Base-by-base conservation (phyloP, 2,888 invertebrate species). In the Emesis furor region DNA sequence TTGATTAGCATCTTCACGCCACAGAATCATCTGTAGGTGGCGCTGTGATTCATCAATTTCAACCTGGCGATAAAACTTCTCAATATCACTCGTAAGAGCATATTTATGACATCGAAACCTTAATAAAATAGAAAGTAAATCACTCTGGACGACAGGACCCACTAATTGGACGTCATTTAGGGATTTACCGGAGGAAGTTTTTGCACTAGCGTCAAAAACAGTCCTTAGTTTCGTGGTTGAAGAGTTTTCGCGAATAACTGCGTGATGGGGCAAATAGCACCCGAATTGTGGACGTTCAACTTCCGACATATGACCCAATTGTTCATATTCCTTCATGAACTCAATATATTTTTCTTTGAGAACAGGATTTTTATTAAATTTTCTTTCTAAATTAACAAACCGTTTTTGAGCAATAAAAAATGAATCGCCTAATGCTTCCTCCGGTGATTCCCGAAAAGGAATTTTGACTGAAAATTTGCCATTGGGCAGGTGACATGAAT, bases 201-300 rank as follows among this genome's bases (percentile, higher is more conserved):
- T 68, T 24, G 24, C 24, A 24, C 24, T 24, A 24, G 24, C 24
- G 24, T 24, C 24, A 24, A 24, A 24, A 24, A 24, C 24, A 24
- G 24, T 24, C 24, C 24, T 24, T 24, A 24, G 24, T 24, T 24
- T 24, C 24, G 24, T 24, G 24, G 24, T 24, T 1, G 24, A 24
- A 24, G 24, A 24, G 24, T 24, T 24, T 24, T 24, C 24, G 24
- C 24, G 39, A 42, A 42, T 37, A 37, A 71, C 71, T 12, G 71
- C 71, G 24, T 71, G 71, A 71, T 71, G 71, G 82, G 89, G 87
- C 86, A 88, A 87, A 14, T 72, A 73, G 55, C 17, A 55, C 17
- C 17, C 55, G 4, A 55, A 55, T 7, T 8, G 2, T 12, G 55
- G 55, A 17, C 17, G 55, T 2, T 55, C 6, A 17, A 55, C 17